A percentile compares a stretch with the other conserved stretches of the same genome.
These are phyloP conservation scores for Polietes domitor DNA, from an alignment of 2,888 invertebrate species.

Conservation along the genomic window DNA sequence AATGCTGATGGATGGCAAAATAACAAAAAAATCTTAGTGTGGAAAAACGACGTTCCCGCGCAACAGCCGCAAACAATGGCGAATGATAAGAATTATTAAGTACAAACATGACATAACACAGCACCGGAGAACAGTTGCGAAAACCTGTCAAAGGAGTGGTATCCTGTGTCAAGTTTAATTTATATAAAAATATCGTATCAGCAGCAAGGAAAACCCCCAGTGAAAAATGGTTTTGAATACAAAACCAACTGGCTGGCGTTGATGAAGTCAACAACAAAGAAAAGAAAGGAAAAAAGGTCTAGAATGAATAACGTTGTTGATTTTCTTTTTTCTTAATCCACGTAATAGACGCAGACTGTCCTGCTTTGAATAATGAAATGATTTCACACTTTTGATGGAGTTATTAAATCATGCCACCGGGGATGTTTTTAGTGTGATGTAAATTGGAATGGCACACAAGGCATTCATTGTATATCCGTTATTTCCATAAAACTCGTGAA, in stretches of 20 bases:
- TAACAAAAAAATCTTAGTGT: conserved; percentile 14
- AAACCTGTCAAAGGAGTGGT: conserved; percentile 62
- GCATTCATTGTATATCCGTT: too few species aligned
- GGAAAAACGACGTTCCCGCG: not conserved
- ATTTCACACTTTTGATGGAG: conserved; percentile 25
- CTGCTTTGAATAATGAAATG: conserved; percentile 32
- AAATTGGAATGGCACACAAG: not conserved
- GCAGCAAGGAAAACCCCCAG: conserved; percentile 1
- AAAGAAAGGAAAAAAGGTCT: conserved; percentile 7
- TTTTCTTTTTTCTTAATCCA: not conserved
- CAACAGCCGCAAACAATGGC: conserved; percentile 32
- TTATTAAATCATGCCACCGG: conserved; percentile 14
- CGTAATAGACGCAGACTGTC: not conserved
- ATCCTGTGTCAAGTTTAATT: conserved; percentile 45
- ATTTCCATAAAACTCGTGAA: not conserved
- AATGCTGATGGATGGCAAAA: not conserved
- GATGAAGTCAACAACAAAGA: conserved; percentile 33
- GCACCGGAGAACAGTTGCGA: conserved; percentile 35
- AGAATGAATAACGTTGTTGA: not conserved
- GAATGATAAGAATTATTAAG: conserved; percentile 33
- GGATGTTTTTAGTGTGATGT: not conserved
- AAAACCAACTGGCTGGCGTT: not conserved
- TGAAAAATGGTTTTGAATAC: conserved; percentile 18
- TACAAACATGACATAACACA: conserved; percentile 53
- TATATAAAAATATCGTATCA: conserved; percentile 4